Base-by-base conservation (phyloP, 2,797 vertebrate genomes). In the Pangasius mekongensis region DNA sequence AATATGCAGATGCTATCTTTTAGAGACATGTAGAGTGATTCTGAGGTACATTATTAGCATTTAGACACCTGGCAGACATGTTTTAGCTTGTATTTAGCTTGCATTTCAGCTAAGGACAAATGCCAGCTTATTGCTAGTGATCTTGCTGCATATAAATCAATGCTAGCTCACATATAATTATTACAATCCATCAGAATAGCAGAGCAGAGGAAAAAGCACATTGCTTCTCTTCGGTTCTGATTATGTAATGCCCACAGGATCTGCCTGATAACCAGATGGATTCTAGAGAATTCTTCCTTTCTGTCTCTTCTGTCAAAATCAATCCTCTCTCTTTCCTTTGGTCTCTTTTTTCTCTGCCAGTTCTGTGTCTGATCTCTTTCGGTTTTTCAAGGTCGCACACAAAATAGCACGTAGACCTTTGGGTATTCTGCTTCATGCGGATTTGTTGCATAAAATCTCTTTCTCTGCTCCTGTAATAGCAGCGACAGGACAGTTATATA, bases 171-270 rank as follows among this genome's bases (percentile, higher is more conserved):
- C 10, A 24, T 5, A 47, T 74, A 27, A 36, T 43, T 39, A 64
- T 58, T 52, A 27, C 52, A 85, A 84, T 77, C 71, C 83, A 62
- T 49, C n/a, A 27, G 33, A 30, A 54, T 43, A 56, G 52, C 22
- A 62, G 43, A 36, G 47, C 84, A 91, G 52, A 52, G 11, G 47
- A 62, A 80, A 83, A 62, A 78, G 49, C 52, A 39, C 64, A 43
- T 49, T 5, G 36, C 16, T 52, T 27, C 18, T 60, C 49, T 77
- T 33, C 20, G n/a, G 13, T 30, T 83, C 52, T 54, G 62, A 58
- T 88, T 81, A 76, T 22, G 30, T 87, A 76, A 91, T 80, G n/a
- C 82, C 36, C 82, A 82, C 36, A 22, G n/a, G 66, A 47, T 6
- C 13, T 4, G 33, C n/a, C 36, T 52, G 62, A 85, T 76, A 86